A percentile compares a stretch with the other conserved stretches of the same genome.
Conservation (phyloP, 2,113 vertebrate genomes). For the Neotragus moschatus region DNA sequence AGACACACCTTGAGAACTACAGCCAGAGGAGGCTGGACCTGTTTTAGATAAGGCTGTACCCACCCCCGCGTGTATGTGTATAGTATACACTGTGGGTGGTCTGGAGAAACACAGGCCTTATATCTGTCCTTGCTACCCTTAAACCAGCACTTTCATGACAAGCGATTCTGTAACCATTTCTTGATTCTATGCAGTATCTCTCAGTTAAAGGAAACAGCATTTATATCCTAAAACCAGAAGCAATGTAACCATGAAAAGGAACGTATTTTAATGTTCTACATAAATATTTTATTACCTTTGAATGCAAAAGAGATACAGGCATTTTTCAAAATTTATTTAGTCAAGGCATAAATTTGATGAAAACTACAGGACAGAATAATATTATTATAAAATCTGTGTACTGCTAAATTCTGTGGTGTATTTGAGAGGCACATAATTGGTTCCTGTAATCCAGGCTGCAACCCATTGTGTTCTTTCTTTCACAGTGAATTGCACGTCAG, state of each 20-base stretch:
- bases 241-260: constrained; percentile 19
- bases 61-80: accelerated
- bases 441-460: constrained; percentile 68
- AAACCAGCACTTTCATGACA: not conserved
- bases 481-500: constrained; percentile 48
- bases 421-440: constrained; percentile 66
- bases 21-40: not conserved
- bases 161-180: not conserved
- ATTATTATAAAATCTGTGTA: constrained; percentile 43
- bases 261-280: not conserved
- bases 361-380: constrained; percentile 58
- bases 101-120: not conserved
- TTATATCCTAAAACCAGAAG: constrained; percentile 23
- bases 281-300: constrained; percentile 31
- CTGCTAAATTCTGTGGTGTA: constrained; percentile 47
- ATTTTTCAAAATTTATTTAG: constrained; percentile 51
- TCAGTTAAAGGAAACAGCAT: constrained; percentile 26
- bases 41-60: not conserved
- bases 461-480: constrained; percentile 60
- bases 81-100: not conserved
- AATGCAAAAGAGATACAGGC: constrained; percentile 37
- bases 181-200: not conserved
- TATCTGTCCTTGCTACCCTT: not conserved
- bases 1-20: not conserved
- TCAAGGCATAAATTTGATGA: constrained; percentile 56